These are phyloP conservation scores for Drosophila mojavensis DNA, from an alignment of 1,140 invertebrate species.

Conservation along the genomic window DNA sequence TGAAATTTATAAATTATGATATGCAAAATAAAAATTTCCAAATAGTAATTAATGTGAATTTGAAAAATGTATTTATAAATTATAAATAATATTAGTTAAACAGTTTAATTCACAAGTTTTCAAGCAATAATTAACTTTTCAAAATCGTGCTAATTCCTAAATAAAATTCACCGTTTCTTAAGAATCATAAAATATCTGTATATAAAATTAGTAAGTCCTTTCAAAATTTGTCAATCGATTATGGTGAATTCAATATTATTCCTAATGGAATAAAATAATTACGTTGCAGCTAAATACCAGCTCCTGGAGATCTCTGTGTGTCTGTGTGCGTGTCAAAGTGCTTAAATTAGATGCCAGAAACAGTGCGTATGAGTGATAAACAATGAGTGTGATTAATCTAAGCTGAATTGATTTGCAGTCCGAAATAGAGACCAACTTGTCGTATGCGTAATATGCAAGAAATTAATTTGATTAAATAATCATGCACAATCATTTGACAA, in stretches of 20 bases:
- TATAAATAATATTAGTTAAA: no score
- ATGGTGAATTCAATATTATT: not conserved
- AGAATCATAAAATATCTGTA: no score
- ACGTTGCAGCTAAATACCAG: not conserved
- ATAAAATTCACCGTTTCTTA: no score
- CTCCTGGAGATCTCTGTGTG: not conserved
- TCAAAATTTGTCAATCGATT: no score
- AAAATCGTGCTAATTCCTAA: no score
- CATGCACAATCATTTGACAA: conserved; percentile 1
- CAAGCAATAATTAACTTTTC: no score
- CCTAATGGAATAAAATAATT: not conserved
- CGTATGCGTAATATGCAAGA: conserved; percentile 14
- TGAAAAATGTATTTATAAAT: no score
- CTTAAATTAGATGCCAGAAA: not conserved
- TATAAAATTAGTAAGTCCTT: no score
- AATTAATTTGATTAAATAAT: conserved; percentile 17
- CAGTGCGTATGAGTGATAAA: conserved; percentile 11
- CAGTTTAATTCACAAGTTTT: no score
- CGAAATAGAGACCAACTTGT: conserved; percentile 8
- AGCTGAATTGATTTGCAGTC: not conserved
- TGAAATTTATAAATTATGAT: no score
- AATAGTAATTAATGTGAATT: no score
- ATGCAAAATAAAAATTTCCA: no score
- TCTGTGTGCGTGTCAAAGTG: not conserved
- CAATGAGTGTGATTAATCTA: conserved; percentile 13